Evolutionary conservation across 2,888 invertebrate genomes (phyloP).

Genomic region (Sarcophaga rosellei): DNA sequence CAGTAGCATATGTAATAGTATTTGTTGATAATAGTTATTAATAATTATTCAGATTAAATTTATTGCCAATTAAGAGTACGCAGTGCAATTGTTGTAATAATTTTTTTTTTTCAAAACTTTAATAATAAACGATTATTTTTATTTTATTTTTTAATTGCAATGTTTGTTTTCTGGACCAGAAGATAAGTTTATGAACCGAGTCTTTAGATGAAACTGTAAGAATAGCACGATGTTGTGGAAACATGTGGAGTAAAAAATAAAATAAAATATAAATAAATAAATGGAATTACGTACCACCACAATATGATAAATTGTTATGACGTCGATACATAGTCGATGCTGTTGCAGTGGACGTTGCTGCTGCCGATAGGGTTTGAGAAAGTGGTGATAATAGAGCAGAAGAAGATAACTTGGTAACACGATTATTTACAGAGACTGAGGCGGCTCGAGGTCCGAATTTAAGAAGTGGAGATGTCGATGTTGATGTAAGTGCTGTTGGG

Average conservation of each 20-base stretch:
- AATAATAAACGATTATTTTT: no score
- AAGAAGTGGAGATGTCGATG: constrained; percentile 73
- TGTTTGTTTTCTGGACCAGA: no score
- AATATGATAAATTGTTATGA: constrained; percentile 81
- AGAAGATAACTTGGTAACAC: constrained; percentile 14
- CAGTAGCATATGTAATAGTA: no score
- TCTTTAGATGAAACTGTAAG: neutral
- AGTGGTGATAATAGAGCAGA: constrained; percentile 52
- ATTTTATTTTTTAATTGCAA: no score
- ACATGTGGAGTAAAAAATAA: neutral
- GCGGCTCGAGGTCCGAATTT: constrained; percentile 69
- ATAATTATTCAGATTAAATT: no score
- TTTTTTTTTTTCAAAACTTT: no score
- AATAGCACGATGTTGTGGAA: neutral
- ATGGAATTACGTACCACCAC: constrained; percentile 79
- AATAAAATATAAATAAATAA: neutral
- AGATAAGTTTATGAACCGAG: neutral
- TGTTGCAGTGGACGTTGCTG: constrained; percentile 70
- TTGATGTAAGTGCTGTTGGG: constrained; percentile 73
- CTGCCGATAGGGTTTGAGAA: constrained; percentile 57
- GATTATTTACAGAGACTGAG: constrained; percentile 4
- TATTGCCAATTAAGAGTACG: no score
- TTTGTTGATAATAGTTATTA: no score
- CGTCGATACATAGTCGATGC: constrained; percentile 79
- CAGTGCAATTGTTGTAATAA: no score